phyloP scores from a whole-genome alignment of 2,888 invertebrate genomes.

The Autographa pulchrina region DNA sequence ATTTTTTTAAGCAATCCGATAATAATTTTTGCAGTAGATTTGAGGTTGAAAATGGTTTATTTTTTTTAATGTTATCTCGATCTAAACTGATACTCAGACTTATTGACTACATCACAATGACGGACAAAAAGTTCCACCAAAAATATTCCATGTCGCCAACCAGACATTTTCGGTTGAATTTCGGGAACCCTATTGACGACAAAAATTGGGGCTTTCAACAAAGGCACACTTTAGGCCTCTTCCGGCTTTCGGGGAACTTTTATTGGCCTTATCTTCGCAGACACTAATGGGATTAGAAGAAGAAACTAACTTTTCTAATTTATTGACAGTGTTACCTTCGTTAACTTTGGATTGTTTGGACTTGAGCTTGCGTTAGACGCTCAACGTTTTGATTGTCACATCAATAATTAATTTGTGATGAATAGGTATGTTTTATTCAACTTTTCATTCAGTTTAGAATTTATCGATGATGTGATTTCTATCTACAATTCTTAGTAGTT shows the following conservation, averaged over 20 bases:
- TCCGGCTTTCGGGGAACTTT: constrained; percentile 55
- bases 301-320: constrained; percentile 57
- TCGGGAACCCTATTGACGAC: constrained; percentile 14
- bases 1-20: neutral
- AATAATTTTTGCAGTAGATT: neutral
- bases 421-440: neutral
- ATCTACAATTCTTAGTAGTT: too few species aligned
- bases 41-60: too few species aligned
- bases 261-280: constrained; percentile 56
- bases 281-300: constrained; percentile 57
- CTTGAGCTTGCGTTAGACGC: constrained; percentile 35
- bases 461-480: too few species aligned
- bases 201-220: constrained; percentile 44
- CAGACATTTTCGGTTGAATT: neutral
- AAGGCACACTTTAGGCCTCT: constrained; percentile 40
- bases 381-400: constrained; percentile 36
- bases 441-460: neutral
- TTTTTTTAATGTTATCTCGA: too few species aligned
- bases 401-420: constrained; percentile 16
- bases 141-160: constrained; percentile 13
- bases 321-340: constrained; percentile 56
- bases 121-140: constrained; percentile 2
- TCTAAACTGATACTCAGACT: too few species aligned
- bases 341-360: constrained; percentile 43
- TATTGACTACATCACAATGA: neutral